Base-by-base conservation (phyloP, 2,888 invertebrate species). In the Agrilus mali region DNA sequence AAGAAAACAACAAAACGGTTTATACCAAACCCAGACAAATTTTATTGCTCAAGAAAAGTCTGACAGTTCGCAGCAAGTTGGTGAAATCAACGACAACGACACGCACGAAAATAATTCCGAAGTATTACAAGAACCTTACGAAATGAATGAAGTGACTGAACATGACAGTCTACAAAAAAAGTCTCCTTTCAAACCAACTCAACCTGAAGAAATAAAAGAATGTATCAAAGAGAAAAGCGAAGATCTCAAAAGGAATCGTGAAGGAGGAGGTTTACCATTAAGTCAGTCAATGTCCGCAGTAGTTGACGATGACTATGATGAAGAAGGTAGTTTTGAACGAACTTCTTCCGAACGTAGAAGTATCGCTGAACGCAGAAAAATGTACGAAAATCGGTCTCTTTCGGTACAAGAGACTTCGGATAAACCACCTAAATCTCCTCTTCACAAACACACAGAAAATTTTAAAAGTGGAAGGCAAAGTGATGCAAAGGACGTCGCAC, bases 371-470 rank as follows among this genome's bases (percentile, higher is more conserved):
- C 67, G 82, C 32, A 74, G 86, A 0, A 78, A 81, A 48, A 72
- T 85, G 50, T 88, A 87, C 60, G 87, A 88, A 60, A 74, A 73
- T 56, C 75, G 85, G 10, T 85, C 86, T 0, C 75, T 79, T 27
- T 84, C 86, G 46, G 70, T 72, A 33, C 72, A 73, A 50, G 77
- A 77, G 44, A 53, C 60, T 7, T 72, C 74, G 47, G 78, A 82
- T 2, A 80, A 82, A 52, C 72, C 78, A 15, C 75, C 78, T 1
- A 69, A 68, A 52, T 86, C 86, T 6, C 87, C 87, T 2, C 81
- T 85, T 1, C 78, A 86, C 52, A 74, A 84, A 50, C 73, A 84
- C 20, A 72, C 83, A 43, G 85, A 85, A 59, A 81, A 81, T 0
- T 67, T 82, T 48, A 82, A 82, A 53, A 73, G 74, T 1, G 68